Evolutionary conservation across 2,113 vertebrate species (phyloP), one percentile per base, ranked within the genome.

Genomic region (Rhinolophus sinicus): DNA sequence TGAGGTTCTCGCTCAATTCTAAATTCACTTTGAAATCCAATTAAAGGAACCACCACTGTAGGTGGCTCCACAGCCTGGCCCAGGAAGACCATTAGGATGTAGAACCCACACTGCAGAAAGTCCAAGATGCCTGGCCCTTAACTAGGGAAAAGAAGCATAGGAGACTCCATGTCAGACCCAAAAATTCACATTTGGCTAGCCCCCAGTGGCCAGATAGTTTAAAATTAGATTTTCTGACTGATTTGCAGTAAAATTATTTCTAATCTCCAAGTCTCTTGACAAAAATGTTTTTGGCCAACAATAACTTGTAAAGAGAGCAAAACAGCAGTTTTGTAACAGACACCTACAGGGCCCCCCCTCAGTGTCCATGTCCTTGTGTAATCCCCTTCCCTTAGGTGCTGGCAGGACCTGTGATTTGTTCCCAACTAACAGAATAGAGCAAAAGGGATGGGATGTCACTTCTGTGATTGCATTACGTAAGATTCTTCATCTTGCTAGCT

Each of bases 211-310:
- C 89, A 93, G n/a, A 22, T 33, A 44, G 16, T 70, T 73, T 84
- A 95, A 96, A 95, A 95, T 88, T 69, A 76, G 64, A 69, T 75
- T 94, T 88, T 60, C 58, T 94, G 54, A 67, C 60, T 80, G 19
- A 70, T 94, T 69, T 93, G 26, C 50, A 73, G 21, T 92, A 83
- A 62, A 91, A 70, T 88, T 38, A 76, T 92, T 95, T 95, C 50
- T 90, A 40, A 89, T 24, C 56, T 56, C 13, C 52, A 77, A 72
- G 35, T 76, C 50, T 93, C 92, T 76, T 64, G 69, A 92, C 58
- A 81, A 58, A 93, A 94, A 62, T 88, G 24, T 76, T 83, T 94
- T 64, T 87, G n/a, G 30, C n/a, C 83, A 77, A 60, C 54, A 85
- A 30, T 50, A 72, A 88, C 69, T 77, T 76, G 21, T 26, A 72